phyloP scores from a whole-genome alignment of 1,140 invertebrate species.

The Megalonaias nervosa region DNA sequence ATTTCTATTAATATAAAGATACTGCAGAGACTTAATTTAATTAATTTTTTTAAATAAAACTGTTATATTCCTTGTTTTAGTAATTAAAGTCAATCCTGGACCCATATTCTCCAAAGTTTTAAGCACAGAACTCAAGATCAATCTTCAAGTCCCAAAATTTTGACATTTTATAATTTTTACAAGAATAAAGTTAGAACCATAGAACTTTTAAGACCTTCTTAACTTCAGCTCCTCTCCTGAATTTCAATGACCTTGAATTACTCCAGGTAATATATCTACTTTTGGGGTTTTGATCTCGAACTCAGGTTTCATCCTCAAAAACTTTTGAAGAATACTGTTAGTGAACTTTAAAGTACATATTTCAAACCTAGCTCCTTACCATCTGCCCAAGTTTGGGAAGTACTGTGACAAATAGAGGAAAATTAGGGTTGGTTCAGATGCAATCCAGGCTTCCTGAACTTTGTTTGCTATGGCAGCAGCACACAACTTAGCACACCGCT shows the following conservation, averaged over 20 bases:
- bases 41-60: too few relatives aligned
- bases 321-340: background rate
- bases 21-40: too few relatives aligned
- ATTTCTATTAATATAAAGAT: too few relatives aligned
- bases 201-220: background rate
- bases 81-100: too few relatives aligned
- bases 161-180: too few relatives aligned
- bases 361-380: slow-evolving; percentile 39
- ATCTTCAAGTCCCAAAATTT: too few relatives aligned
- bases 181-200: background rate
- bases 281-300: too few relatives aligned
- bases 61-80: too few relatives aligned
- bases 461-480: slow-evolving; percentile 84
- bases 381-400: slow-evolving; percentile 73
- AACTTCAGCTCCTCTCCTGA: background rate
- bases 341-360: background rate
- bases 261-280: too few relatives aligned
- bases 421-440: slow-evolving; percentile 77
- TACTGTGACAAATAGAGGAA: slow-evolving; percentile 79
- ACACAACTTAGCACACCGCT: slow-evolving; percentile 82
- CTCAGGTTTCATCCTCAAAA: too few relatives aligned
- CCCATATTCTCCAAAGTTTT: too few relatives aligned
- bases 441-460: slow-evolving; percentile 84
- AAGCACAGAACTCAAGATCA: too few relatives aligned
- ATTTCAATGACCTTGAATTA: background rate